Evolutionary conservation across 2,888 invertebrate species (phyloP), one percentile per base, ranked within the genome.

Genomic region (Galerucella calmariensis): DNA sequence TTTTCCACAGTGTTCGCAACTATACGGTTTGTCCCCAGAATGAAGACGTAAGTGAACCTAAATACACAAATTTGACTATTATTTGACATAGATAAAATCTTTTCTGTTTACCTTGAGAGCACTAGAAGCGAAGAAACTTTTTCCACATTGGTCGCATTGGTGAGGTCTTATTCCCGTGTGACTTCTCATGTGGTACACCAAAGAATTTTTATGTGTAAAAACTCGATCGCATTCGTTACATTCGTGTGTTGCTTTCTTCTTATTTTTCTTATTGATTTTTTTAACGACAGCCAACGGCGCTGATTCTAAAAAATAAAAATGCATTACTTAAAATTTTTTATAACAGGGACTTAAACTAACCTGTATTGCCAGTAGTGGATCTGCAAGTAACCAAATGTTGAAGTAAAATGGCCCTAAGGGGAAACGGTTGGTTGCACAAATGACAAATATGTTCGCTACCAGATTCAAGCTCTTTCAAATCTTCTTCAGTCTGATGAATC

Each of bases 1-100:
- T 2, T 92, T 90, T 1, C 93, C 93, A 85, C 96, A 96, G 79
- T 90, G 90, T 58, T 93, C 92, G 84, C 96, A 97, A 82, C 93
- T 92, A 87, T 94, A 95, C 0, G 96, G 96, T 79, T 94, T 94
- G 82, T 93, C 94, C n/a, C 94, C 95, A 61, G 93, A 94, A 87
- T 97, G 96, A 24, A 94, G 89, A 27, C 95, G 90, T 82, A 92
- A 90, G 86, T 97, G 96, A 1, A 94, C 94, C 79, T 77, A 48
- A 44, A 59, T 20, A 8, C 20, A 67, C 12, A 27, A 44, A 24
- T 65, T 14, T 16, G 20, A 3, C 20, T 51, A 51, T 51, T n/a
- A 14, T 51, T 51, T 8, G 2, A n/a, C 14, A 51, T n/a, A 51
- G 1, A 48, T 10, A 48, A 10, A 48, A 12, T 48, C 5, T 48